Conservation (phyloP, 2,797 vertebrate genomes). For the Calcarius lapponicus region DNA sequence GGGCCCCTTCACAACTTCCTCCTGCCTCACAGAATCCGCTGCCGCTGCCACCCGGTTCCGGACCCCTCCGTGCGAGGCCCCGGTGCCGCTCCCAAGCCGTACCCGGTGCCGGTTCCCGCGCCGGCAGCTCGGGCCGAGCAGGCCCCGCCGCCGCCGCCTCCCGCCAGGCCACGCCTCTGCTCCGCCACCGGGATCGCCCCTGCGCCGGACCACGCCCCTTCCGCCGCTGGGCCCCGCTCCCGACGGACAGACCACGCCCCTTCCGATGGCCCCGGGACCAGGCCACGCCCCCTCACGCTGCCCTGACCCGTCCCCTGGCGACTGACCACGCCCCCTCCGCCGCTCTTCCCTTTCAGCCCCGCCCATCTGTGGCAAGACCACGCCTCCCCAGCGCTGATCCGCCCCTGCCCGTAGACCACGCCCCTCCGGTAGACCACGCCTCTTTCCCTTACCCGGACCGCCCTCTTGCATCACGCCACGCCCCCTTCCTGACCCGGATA, state of each 20-base stretch:
- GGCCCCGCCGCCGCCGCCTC: background rate
- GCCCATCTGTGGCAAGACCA: accelerated
- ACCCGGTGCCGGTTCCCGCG: background rate
- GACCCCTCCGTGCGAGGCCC: background rate
- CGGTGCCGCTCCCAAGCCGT: background rate
- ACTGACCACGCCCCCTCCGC: background rate
- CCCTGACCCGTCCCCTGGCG: accelerated
- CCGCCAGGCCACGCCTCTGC: background rate
- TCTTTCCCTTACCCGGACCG: accelerated
- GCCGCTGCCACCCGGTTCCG: background rate
- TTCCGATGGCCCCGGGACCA: too few species aligned
- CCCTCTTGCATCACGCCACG: background rate
- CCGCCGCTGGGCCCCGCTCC: accelerated
- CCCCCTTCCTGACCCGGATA: accelerated
- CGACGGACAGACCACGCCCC: background rate
- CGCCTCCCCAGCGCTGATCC: accelerated
- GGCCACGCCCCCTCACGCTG: background rate
- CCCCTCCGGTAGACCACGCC: accelerated
- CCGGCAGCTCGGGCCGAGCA: background rate
- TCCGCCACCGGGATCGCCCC: background rate
- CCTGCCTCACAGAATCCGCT: too few species aligned
- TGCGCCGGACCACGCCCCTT: accelerated
- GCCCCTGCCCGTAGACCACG: background rate
- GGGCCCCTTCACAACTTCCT: background rate
- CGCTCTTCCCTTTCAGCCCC: accelerated